Percentiles rank a stretch among this genome's conserved stretches.
Conservation (phyloP, 1,140 invertebrate genomes). For the Lysiphlebus fabarum region DNA sequence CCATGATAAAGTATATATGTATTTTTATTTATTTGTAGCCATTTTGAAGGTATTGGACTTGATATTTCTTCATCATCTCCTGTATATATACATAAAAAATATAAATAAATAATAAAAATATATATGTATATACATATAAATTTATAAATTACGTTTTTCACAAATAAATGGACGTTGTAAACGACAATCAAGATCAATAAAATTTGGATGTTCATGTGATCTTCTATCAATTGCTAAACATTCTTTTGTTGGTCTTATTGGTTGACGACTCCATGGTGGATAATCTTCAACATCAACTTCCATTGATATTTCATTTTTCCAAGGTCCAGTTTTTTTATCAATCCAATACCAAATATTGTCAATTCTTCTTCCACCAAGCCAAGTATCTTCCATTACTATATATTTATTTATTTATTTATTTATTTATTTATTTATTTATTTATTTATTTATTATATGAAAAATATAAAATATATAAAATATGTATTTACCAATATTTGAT, state of each 20-base stretch:
- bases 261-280: conserved; percentile 34
- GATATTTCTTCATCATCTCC: conserved; percentile 23
- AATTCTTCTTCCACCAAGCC: conserved; percentile 33
- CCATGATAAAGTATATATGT: conserved; percentile 34
- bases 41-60: conserved; percentile 33
- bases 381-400: conserved; percentile 33
- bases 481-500: conserved; percentile 38
- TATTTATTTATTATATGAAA: conserved; percentile 3
- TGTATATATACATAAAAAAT: conserved; percentile 9
- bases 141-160: conserved; percentile 29
- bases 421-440: neutral
- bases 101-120: neutral
- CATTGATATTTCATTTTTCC: conserved; percentile 25
- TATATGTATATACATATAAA: conserved; percentile 1
- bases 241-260: conserved; percentile 31
- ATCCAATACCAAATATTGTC: conserved; percentile 35
- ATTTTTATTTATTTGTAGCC: conserved; percentile 30
- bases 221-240: conserved; percentile 33
- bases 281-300: conserved; percentile 30
- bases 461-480: too few species aligned
- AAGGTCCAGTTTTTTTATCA: conserved; percentile 17
- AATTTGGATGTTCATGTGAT: conserved; percentile 31
- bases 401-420: too few species aligned
- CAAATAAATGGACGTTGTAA: conserved; percentile 35
- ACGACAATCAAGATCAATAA: conserved; percentile 36